Evolutionary conservation across 1,140 invertebrate species (phyloP), one percentile per base, ranked within the genome.

Genomic region (Temnothorax nylanderi): DNA sequence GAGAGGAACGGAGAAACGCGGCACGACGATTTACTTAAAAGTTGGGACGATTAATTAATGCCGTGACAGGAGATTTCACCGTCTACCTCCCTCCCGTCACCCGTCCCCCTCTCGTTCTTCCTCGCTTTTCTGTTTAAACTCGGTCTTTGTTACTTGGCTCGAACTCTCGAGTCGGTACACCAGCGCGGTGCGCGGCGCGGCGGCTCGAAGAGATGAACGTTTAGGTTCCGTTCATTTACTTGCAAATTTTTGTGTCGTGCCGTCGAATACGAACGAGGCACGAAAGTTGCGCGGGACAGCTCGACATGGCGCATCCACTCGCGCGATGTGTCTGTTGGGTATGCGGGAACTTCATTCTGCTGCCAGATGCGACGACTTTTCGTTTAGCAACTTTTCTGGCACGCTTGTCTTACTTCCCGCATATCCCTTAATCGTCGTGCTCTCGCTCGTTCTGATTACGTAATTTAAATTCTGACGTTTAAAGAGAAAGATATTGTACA

Each of bases 31-130:
- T 91, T 86, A 90, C 91, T 93, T 91, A 92, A 93, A 93, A 93
- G 90, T 93, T 92, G 60, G 85, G 88, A 85, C 89, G 91, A 94
- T 94, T 93, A 93, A 94, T 94, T 93, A 94, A 93, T 92, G 81
- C 89, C 87, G 84, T 62, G 69, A 75, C 65, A 56, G 51, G 81
- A 80, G 69, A 86, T 60, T 74, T 67, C 75, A 62, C 67, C 74
- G 88, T 82, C 86, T 65, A 82, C 72, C 44, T 2, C 76, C 41
- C 71, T 51, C 62, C 26, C 54, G 75, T 64, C 54, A 71, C 26
- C 34, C 4, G 60, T 10, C 44, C 80, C 56, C 13, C 58, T 34
- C 44, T 82, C 62, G 37, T 80, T 64, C 72, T 56, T 84, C 67
- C 58, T 49, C 44, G 71, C 67, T 71, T 58, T 78, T 85, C 84